A percentile compares a stretch with the other conserved stretches of the same genome.
Evolutionary conservation across 2,113 vertebrate genomes (phyloP).

Genomic region (Corydoras maculifer): DNA sequence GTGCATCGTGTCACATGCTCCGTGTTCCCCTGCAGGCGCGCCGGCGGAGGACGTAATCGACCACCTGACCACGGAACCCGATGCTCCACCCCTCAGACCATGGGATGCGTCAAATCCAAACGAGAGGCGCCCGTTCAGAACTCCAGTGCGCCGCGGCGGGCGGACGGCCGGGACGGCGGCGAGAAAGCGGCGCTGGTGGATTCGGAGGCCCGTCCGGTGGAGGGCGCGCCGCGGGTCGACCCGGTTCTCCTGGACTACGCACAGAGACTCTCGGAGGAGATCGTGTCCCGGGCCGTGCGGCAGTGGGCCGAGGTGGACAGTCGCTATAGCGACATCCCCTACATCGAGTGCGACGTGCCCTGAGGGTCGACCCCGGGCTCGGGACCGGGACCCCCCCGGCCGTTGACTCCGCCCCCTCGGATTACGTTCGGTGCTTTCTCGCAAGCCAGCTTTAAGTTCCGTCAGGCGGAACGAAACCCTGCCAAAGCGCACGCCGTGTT

Average conservation of each 20-base stretch:
- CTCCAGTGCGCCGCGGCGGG: conserved; percentile 53
- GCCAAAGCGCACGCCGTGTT: too few relatives aligned
- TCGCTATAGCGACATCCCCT: conserved; percentile 88
- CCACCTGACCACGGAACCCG: conserved; percentile 29
- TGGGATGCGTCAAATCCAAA: conserved; percentile 97
- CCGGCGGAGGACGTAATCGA: neutral
- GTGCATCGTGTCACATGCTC: conserved; percentile 25
- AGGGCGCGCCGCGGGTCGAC: conserved; percentile 47
- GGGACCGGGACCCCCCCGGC: too few relatives aligned
- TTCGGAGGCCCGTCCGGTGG: conserved; percentile 43
- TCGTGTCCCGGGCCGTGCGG: conserved; percentile 77
- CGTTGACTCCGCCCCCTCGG: too few relatives aligned
- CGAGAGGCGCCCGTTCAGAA: conserved; percentile 59
- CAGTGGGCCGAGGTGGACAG: conserved; percentile 84
- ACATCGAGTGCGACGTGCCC: conserved; percentile 85
- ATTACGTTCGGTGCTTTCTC: too few relatives aligned
- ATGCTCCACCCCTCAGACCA: conserved; percentile 60
- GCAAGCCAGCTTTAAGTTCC: too few relatives aligned
- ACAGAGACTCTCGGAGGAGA: conserved; percentile 79
- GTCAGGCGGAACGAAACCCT: too few relatives aligned
- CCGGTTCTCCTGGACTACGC: conserved; percentile 75
- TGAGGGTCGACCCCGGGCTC: conserved; percentile 43
- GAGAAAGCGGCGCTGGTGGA: conserved; percentile 64
- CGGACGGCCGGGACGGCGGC: conserved; percentile 46
- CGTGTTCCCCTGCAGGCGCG: conserved; percentile 39